Evolutionary conservation across 2,113 vertebrate genomes (phyloP), one percentile per base, ranked within the genome.

Genomic region (Dicerorhinus sumatrensis): DNA sequence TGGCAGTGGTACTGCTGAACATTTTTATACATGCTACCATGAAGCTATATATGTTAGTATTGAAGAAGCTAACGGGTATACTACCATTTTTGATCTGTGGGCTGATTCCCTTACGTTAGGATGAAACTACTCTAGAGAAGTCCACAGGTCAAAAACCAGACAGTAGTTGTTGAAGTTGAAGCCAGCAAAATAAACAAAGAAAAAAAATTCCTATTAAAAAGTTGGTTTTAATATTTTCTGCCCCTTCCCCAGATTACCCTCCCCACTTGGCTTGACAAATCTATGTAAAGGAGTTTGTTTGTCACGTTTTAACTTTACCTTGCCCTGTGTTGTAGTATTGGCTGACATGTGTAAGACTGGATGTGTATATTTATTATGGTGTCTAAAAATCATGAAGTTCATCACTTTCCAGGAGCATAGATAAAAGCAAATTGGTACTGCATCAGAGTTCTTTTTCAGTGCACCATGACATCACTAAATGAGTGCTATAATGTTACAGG

Each of bases 231-330:
- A 92, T 98, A 94, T 96, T 97, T 98, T 97, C 79, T 95, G 84
- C 94, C 87, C 96, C 82, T 77, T 97, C 82, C 97, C 96, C 91
- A 95, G 82, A 93, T 92, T 96, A 79, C 72, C 96, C 29, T 4
- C 86, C 93, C 87, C 36, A 96, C 97, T 98, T 98, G 98, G 98
- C 98, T 98, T 97, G 98, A 98, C 98, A 98, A 98, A 98, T 99
- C 98, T 98, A 1, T 96, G 95, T 92, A 51, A 98, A 98, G 93
- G 89, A 97, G 92, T 97, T 91, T 92, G 89, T 98, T 92, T 96
- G 91, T 98, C 51, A 60, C 94, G 8, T 99, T 98, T 97, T 96
- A 97, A 97, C 88, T 98, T 96, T 96, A 93, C 80, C 77, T 91
- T 97, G 85, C 98, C 97, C 98, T 98, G 84, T 51, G 70, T 95